Base-by-base conservation (phyloP, 2,113 vertebrate genomes). In the Setophaga coronata region DNA sequence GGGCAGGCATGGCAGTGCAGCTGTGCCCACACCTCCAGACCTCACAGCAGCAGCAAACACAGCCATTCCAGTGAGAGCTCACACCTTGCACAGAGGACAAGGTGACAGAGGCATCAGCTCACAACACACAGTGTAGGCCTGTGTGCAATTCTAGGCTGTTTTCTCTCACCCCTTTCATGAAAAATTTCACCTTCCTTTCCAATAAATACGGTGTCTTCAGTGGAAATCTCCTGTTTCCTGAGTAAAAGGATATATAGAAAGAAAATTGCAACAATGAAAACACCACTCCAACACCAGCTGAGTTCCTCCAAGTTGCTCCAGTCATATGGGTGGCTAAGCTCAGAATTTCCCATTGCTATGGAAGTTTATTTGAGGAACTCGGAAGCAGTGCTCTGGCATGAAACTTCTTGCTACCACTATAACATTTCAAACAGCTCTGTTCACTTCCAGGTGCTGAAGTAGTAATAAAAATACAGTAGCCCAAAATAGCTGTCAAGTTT, bases 221-320 rank as follows among this genome's bases (percentile, higher is more conserved):
- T 38, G 25, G 3, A 11, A 62, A 77, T 65, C 26, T 78, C 42
- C 36, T 33, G 2, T 48, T 77, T 66, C 42, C 56, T 43, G 16
- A 74, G 56, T 43, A 62, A 54, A 3, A 8, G 7, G 28, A 38
- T 70, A 13, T 14, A 58, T 17, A n/a, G 8, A 77, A 92, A 88
- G 51, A n/a, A 92, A 65, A 93, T 14, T 16, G 8, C 12, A 47
- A 10, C 53, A 58, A 56, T 40, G 71, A 65, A 65, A 86, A 48
- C 26, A 61, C 9, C 6, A 24, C 14, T 38, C 8, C 40, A 48
- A 65, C 38, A 25, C 14, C 61, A 61, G 40, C 47, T 5, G 38
- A 67, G 18, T 34, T 78, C 18, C 34, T 82, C 20, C 33, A 15
- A 0, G 0, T 54, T 70, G 36, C 54, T 58, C 28, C 2, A 1